Evolutionary conservation across 2,797 vertebrate species (phyloP), one percentile per base, ranked within the genome.

Genomic region (Syngnathus acus): DNA sequence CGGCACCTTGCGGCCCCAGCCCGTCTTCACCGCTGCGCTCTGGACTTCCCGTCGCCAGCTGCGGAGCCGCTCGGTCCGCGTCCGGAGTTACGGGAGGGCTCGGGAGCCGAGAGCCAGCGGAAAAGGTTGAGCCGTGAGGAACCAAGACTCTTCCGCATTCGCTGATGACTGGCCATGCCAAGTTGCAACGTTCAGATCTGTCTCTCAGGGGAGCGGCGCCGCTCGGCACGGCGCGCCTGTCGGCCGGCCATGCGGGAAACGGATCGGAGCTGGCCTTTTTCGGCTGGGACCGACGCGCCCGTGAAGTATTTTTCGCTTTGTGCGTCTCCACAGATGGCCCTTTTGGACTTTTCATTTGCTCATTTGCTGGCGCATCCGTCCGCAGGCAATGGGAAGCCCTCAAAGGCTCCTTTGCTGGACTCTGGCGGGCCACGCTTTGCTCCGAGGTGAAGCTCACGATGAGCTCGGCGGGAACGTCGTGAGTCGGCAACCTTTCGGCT

Each of bases 121-220:
- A 32, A 3, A 32, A 32, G 2, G 26, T 32, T 32, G 26, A 86
- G 19, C 91, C 92, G 72, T 88, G 82, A 21, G 92, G 92, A 62
- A 92, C 82, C 75, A 93, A 86, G 55, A 91, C 77, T 66, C 81
- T 84, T 61, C 91, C 91, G 83, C 91, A 93, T 70, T 86, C 77
- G 19, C 88, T 91, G 62, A 87, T 40, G 62, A 92, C 80, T 6
- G 89, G 90, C 73, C 89, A 32, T 3, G 26, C 91, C 16, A 92
- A 78, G 51, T 89, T 89, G 79, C 88, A 91, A 17, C 83, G 86
- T 54, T 89, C 86, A 0, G 72, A 86, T 81, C 90, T 92, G 67
- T 77, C 90, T 76, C 84, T 90, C 42, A 78, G 65, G 38, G 21
- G 79, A 60, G 58, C 32, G 40, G 80, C 73, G 43, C 66, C 45